A percentile compares a stretch with the other conserved stretches of the same genome.
phyloP scores from a whole-genome alignment of 2,113 vertebrate species.

The Erpornis zantholeuca region DNA sequence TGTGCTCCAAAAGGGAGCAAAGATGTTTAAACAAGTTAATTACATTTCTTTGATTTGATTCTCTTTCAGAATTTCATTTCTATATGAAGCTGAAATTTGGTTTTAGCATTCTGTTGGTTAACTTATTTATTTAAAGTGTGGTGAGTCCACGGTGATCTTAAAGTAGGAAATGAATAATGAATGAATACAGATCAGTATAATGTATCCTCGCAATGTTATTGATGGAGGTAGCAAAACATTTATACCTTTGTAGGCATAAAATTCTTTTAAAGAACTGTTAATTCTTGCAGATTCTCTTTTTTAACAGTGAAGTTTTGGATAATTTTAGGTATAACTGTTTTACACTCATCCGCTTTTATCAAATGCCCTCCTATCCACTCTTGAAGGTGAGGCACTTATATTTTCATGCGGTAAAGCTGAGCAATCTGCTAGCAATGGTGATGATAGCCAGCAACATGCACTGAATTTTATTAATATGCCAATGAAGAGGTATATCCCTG shows the following conservation, averaged over 20 bases:
- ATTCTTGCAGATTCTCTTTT: not conserved
- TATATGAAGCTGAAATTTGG: not conserved
- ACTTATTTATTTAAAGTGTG: not conserved
- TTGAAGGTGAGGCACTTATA: not conserved
- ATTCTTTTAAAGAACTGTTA: not conserved
- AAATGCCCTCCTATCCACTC: not conserved
- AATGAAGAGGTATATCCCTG: not conserved
- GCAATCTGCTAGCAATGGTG: not conserved
- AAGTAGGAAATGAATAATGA: not conserved
- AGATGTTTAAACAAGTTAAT: not conserved
- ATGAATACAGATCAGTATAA: not conserved
- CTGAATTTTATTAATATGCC: not conserved
- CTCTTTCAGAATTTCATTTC: not conserved
- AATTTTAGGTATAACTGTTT: not conserved
- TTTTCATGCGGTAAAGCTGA: not conserved
- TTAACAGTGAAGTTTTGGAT: not conserved
- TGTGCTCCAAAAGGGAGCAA: not conserved
- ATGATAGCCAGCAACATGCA: not conserved
- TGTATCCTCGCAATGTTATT: not conserved
- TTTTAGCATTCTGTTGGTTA: not conserved
- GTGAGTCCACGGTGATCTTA: rapidly evolving
- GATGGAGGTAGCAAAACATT: not conserved
- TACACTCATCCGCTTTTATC: not conserved
- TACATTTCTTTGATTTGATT: not conserved
- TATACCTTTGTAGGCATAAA: not conserved